Base-by-base conservation (phyloP, 2,113 vertebrate genomes). In the Tragelaphus scriptus region DNA sequence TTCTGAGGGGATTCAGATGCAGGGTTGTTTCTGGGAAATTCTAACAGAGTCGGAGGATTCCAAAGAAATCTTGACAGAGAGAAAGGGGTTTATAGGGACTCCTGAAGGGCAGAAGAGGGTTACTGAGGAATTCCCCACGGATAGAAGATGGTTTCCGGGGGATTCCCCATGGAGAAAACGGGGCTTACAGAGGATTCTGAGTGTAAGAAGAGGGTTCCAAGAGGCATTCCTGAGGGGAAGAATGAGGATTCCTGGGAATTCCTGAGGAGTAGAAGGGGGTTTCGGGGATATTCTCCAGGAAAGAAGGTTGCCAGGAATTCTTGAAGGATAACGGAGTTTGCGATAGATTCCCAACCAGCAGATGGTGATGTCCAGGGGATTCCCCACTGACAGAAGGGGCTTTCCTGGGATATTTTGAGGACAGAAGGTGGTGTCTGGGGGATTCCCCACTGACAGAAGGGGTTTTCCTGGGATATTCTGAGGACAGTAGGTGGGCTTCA, bases 61-160 rank as follows among this genome's bases (percentile, higher is more conserved):
- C 17, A 36, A 21, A 19, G 65, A 71, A 36, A 71, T 71, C 17
- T n/a, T 71, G 65, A 71, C 65, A 71, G 65, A 71, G 65, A 71
- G 32, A 71, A 71, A 21, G 65, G 17, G 65, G 17, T 21, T 71
- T 36, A 71, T 36, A 3, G n/a, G 32, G n/a, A 71, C n/a, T 71
- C 17, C 65, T 21, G 17, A n/a, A 16, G n/a, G n/a, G n/a, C 65
- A 36, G n/a, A 71, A 36, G 65, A 71, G n/a, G 65, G n/a, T 71
- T 10, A 36, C 9, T 0, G 3, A 68, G 4, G 32, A n/a, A 68
- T 68, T 68, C 65, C 65, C 17, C 17, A 17, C 1, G 0, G 1
- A 65, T n/a, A n/a, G 15, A 65, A 32, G 61, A 15, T 65, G 14
- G 30, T 65, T 65, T n/a, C 30, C 1, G 8, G 30, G 15, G 3